Percentiles rank a stretch among this genome's conserved stretches.
Evolutionary conservation across 2,888 invertebrate species (phyloP).

Genomic region (Dolichomitus sp.): DNA sequence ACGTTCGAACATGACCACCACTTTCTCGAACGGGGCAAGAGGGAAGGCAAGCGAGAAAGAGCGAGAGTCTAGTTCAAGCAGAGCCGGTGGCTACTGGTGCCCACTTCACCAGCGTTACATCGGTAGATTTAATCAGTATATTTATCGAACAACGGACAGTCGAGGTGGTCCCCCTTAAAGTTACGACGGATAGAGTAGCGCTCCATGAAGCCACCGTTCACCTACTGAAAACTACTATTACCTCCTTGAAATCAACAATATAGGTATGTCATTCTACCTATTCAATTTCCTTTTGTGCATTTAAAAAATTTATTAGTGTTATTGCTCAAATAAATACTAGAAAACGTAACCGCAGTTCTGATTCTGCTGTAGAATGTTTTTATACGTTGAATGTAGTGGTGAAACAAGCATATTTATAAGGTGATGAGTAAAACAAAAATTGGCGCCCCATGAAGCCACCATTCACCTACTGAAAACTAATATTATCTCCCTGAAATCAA

Average conservation of each 20-base stretch:
- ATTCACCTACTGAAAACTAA: no score
- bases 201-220: conserved; percentile 29
- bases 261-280: not conserved
- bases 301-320: not conserved
- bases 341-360: not conserved
- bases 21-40: conserved; percentile 50
- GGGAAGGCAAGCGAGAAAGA: conserved; percentile 40
- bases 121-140: conserved; percentile 66
- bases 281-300: not conserved
- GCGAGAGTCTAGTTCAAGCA: conserved; percentile 22
- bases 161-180: conserved; percentile 7
- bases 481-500: not conserved
- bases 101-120: conserved; percentile 56
- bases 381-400: not conserved
- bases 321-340: not conserved
- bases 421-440: not conserved
- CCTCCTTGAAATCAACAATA: not conserved
- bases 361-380: not conserved
- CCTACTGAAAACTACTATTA: not conserved
- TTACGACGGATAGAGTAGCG: conserved; percentile 28
- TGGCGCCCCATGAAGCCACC: no score
- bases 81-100: conserved; percentile 23
- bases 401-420: not conserved
- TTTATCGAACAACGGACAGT: conserved; percentile 63
- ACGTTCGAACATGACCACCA: conserved; percentile 49